Base-by-base conservation (phyloP, 1,140 invertebrate genomes). In the Hetaerina americana region DNA sequence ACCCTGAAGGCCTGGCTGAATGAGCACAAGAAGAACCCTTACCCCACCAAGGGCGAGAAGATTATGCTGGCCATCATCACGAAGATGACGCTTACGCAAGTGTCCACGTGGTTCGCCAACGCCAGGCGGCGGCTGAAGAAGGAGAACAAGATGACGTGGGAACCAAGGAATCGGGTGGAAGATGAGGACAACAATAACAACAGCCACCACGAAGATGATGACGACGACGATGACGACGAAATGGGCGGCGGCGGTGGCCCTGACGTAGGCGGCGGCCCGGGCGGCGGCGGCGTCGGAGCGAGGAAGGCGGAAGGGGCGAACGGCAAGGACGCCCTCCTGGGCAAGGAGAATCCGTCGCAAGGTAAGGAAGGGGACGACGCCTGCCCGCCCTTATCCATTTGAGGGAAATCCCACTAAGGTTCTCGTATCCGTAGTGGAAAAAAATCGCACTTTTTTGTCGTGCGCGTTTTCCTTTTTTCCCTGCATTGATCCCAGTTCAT, bases 101-200 rank as follows among this genome's bases (percentile, higher is more conserved):
- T 97, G 29, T 98, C 96, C 26, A 99, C 97, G 78, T 99, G 97
- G 97, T 99, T 99, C 79, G 97, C 97, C 28, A 99, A 99, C 81
- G 97, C 97, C 12, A 86, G 95, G 74, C 85, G 95, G 80, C 87
- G 95, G 74, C 87, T 97, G 74, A 99, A 99, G 85, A 99, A 99
- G 80, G 97, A 99, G 82, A 99, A 99, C 84, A 99, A 99, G 83
- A 98, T 98, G 95, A 98, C 96, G 31, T 85, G 85, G 97, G 96
- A 97, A 82, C 97, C 85, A 76, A 89, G 88, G 79, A 98, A 90
- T 85, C 91, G 91, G 75, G 91, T 93, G 6, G 90, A 92, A 83
- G 87, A 97, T 83, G 90, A 98, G 78, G 91, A 93, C 78, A 92
- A 92, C 78, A 93, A 93, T 77, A 88, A 88, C 78, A 57, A 57